Evolutionary conservation across 2,888 invertebrate species (phyloP), one percentile per base, ranked within the genome.

Genomic region (Phalera bucephala): DNA sequence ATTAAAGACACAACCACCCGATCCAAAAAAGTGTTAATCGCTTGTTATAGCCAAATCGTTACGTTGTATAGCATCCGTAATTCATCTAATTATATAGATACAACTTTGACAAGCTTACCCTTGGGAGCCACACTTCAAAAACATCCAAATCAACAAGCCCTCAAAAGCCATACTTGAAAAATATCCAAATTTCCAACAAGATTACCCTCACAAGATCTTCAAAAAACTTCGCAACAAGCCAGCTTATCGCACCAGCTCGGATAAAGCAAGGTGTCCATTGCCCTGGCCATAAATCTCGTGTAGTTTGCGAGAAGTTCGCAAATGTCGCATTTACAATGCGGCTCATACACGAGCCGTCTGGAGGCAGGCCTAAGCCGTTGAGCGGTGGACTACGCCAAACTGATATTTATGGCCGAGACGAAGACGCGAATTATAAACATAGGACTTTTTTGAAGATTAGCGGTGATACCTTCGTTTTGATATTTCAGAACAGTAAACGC

Each of bases 301-400:
- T 34, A 44, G 53, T 47, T 53, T 42, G 52, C 22, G 15, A 44
- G 79, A 80, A 47, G 79, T 80, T 52, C 66, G 62, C 9, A 83
- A 82, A 82, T 80, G 69, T 78, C 62, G 65, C 80, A 81, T 83
- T 84, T 78, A 64, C 77, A 72, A 81, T 81, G 79, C 84, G 75
- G 53, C 66, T 74, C 81, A 73, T 70, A 74, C 29, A 11, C 66
- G 56, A 57, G 51, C 50, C 52, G 60, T 46, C 57, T 54, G 39
- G 48, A 64, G 59, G 17, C n/a, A n/a, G n/a, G 55, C 64, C 68
- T 67, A 61, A 64, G 64, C 65, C 54, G 43, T 52, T 33, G 60
- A 14, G 27, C 27, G 27, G 27, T 14, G 14, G 27, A 59, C 56
- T 55, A 42, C 38, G 43, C 51, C 61, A 75, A 84, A 85, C 77